Percentiles rank a stretch among this genome's conserved stretches.
These are phyloP conservation scores for Drosophila funebris DNA, from an alignment of 1,140 invertebrate genomes.

Conservation along the genomic window DNA sequence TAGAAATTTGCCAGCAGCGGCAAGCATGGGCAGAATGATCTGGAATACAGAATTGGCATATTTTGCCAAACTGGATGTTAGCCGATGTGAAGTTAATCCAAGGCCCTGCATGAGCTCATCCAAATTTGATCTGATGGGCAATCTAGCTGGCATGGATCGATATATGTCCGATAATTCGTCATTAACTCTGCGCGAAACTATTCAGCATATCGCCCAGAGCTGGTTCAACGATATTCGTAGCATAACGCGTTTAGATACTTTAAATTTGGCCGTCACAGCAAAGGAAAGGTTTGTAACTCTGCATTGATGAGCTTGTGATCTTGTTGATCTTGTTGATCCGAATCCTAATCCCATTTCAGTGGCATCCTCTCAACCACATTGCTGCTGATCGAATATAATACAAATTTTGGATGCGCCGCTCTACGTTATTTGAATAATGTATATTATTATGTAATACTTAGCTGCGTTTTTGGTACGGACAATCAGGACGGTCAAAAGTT, in stretches of 20 bases:
- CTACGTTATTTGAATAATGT: background rate
- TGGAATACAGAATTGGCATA: conserved; percentile 45
- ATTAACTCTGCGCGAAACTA: background rate
- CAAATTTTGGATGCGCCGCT: conserved; percentile 32
- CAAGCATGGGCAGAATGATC: conserved; percentile 34
- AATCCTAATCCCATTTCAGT: conserved; percentile 3
- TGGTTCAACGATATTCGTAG: conserved; percentile 13
- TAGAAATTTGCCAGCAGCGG: conserved; percentile 31
- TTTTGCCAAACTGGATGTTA: conserved; percentile 33
- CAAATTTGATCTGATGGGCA: conserved; percentile 27
- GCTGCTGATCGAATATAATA: conserved; percentile 40
- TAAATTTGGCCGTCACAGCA: background rate
- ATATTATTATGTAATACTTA: conserved; percentile 11
- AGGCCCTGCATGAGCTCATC: conserved; percentile 21
- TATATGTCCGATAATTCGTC: background rate
- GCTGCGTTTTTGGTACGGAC: conserved; percentile 39
- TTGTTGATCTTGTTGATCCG: background rate
- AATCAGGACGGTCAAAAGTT: conserved; percentile 19
- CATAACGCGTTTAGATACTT: conserved; percentile 11
- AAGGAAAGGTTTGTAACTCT: conserved; percentile 8
- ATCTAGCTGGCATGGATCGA: background rate
- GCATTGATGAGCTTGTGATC: no score
- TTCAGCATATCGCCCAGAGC: background rate
- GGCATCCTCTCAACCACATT: background rate
- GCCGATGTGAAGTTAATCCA: background rate